Conservation (phyloP, 2,888 invertebrate genomes). For the Candidula unifasciata region DNA sequence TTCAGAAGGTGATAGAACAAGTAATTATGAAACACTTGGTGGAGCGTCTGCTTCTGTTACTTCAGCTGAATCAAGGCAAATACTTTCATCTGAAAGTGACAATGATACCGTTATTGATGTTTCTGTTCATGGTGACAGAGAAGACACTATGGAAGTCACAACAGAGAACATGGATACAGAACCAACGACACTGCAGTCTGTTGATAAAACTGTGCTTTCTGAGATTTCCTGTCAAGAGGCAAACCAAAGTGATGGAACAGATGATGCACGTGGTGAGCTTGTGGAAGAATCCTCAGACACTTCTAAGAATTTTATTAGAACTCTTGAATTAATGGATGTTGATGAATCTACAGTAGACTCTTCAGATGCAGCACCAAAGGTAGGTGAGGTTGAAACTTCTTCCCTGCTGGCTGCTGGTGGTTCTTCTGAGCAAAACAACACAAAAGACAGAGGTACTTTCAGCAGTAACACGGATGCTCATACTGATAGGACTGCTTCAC, state of each 20-base stretch:
- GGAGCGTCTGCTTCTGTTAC: no score
- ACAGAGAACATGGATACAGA: neutral
- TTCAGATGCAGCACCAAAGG: neutral
- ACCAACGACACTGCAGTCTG: neutral
- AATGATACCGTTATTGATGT: no score
- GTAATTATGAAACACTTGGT: no score
- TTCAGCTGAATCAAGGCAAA: no score
- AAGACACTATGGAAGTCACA: slow-evolving; percentile 5
- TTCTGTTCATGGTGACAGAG: neutral
- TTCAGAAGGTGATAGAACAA: no score
- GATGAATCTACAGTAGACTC: neutral
- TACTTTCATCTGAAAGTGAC: no score
- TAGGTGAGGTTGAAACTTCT: neutral
- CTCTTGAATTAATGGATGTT: neutral
- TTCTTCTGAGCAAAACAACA: neutral
- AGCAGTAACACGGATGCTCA: neutral
- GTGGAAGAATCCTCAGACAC: neutral
- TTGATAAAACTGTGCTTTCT: neutral
- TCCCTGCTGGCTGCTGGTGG: neutral
- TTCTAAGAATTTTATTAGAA: neutral
- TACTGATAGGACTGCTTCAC: neutral
- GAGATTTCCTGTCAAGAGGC: neutral
- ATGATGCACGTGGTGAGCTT: neutral
- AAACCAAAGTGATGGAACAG: neutral
- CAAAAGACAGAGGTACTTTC: neutral